Evolutionary conservation across 2,888 invertebrate species (phyloP).

Genomic region (Tortricodes alternella): DNA sequence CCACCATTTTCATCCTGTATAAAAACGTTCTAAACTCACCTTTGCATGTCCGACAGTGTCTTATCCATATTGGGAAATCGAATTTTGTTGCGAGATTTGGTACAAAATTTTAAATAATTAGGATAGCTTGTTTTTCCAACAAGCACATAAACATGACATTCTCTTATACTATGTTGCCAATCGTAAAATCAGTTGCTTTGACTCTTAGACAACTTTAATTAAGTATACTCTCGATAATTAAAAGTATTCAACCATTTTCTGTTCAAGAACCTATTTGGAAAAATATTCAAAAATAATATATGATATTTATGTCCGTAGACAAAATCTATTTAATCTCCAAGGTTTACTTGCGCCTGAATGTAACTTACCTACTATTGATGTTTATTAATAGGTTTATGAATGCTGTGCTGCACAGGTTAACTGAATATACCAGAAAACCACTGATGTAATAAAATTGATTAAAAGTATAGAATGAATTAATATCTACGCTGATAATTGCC

Average conservation of each 20-base stretch:
- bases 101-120: too few relatives aligned
- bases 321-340: too few relatives aligned
- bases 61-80: not conserved
- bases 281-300: too few relatives aligned
- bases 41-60: not conserved
- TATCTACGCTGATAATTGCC: slow-evolving; percentile 12
- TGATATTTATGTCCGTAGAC: not conserved
- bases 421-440: not conserved
- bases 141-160: too few relatives aligned
- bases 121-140: too few relatives aligned
- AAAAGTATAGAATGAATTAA: slow-evolving; percentile 11
- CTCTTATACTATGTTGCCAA: too few relatives aligned
- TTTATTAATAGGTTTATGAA: not conserved
- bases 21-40: slow-evolving; percentile 23
- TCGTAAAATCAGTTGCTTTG: not conserved
- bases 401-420: not conserved
- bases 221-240: too few relatives aligned
- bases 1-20: slow-evolving; percentile 29
- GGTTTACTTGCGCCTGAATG: too few relatives aligned
- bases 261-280: too few relatives aligned
- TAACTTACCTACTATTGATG: not conserved
- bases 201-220: too few relatives aligned
- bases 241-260: too few relatives aligned
- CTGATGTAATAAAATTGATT: slow-evolving; percentile 18
- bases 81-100: not conserved